These are phyloP conservation scores for Mormyrus iriodes DNA, from an alignment of 2,113 vertebrate species.

Conservation along the genomic window DNA sequence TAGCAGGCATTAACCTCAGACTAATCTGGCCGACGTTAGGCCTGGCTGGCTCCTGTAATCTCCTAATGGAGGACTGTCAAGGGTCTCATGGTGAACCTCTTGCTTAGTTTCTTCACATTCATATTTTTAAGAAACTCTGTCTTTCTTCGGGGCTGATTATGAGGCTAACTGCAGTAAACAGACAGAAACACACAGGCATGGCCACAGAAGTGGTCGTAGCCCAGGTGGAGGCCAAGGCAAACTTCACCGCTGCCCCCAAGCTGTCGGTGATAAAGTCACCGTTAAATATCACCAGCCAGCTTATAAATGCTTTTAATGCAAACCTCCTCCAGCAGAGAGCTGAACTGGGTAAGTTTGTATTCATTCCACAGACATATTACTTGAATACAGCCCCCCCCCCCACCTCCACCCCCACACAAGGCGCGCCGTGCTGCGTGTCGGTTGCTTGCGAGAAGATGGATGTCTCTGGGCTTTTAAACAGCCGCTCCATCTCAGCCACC, in stretches of 20 bases:
- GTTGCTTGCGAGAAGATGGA: slow-evolving; percentile 16
- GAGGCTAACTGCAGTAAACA: background rate
- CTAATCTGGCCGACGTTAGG: background rate
- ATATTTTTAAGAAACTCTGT: background rate
- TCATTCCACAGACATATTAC: background rate
- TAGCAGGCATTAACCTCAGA: background rate
- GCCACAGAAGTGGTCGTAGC: background rate
- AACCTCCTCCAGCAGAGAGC: background rate
- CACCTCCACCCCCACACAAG: background rate
- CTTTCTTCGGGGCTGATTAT: background rate
- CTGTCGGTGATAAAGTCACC: background rate
- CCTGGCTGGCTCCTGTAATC: background rate
- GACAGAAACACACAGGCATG: background rate
- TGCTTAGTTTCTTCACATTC: background rate
- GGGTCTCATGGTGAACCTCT: background rate
- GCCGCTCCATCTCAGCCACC: slow-evolving; percentile 11
- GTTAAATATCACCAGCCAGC: background rate
- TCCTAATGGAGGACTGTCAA: background rate
- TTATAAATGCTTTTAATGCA: background rate
- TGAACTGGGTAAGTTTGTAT: background rate
- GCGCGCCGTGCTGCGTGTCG: background rate
- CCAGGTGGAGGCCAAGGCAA: background rate
- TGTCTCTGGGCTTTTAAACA: slow-evolving; percentile 11
- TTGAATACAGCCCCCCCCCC: background rate
- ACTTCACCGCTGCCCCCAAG: background rate